phyloP scores from a whole-genome alignment of 2,888 invertebrate genomes.

The Alloscopus bannaensis region DNA sequence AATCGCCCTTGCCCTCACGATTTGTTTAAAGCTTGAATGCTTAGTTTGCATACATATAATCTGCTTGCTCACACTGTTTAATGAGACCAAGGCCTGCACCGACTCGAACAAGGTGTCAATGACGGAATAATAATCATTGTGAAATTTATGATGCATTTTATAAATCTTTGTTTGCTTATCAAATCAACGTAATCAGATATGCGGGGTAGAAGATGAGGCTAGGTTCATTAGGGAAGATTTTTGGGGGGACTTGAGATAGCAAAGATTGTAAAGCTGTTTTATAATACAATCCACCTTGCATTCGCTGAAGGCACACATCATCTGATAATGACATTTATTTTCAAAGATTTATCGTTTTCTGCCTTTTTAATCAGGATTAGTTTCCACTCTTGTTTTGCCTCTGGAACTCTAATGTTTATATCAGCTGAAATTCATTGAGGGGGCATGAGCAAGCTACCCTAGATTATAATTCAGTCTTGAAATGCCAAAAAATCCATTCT shows the following conservation, averaged over 20 bases:
- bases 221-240: too few species aligned
- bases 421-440: too few species aligned
- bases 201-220: too few species aligned
- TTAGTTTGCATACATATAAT: constrained; percentile 66
- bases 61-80: constrained; percentile 46
- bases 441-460: too few species aligned
- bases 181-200: constrained; percentile 46
- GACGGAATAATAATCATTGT: constrained; percentile 54
- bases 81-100: constrained; percentile 22
- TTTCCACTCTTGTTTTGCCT: constrained; percentile 7
- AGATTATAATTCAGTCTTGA: constrained; percentile 13
- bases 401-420: too few species aligned
- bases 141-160: constrained; percentile 56
- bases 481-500: constrained; percentile 19
- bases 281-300: constrained; percentile 16
- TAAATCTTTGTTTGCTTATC: constrained; percentile 60
- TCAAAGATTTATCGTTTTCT: constrained; percentile 71
- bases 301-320: constrained; percentile 37
- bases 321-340: constrained; percentile 68
- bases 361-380: constrained; percentile 71
- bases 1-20: constrained; percentile 15
- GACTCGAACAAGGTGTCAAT: constrained; percentile 57
- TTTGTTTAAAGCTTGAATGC: constrained; percentile 40
- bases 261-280: not conserved
- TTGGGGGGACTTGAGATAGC: constrained; percentile 29